A percentile compares a stretch with the other conserved stretches of the same genome.
Evolutionary conservation across 2,888 invertebrate species (phyloP).

Genomic region (Phaedon cochleariae): DNA sequence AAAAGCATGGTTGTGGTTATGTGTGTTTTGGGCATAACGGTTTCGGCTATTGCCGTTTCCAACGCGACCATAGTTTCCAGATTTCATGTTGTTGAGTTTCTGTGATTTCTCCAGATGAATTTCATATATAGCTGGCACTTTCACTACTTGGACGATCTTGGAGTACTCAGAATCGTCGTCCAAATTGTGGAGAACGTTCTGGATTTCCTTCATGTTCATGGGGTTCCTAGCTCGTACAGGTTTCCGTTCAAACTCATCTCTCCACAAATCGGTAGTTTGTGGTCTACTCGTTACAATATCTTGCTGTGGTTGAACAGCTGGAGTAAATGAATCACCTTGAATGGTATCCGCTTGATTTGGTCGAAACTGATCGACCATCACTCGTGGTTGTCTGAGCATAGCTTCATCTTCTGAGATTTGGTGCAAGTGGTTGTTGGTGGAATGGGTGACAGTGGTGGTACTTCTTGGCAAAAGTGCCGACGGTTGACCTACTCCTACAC

Average conservation of each 20-base stretch:
- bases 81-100: too few species aligned
- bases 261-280: not conserved
- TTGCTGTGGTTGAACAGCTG: not conserved
- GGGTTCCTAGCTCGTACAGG: not conserved
- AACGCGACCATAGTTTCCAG: too few species aligned
- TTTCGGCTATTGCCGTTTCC: too few species aligned
- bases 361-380: not conserved
- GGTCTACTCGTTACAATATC: not conserved
- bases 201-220: conserved; percentile 31
- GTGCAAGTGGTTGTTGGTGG: conserved; percentile 15
- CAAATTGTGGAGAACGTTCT: conserved; percentile 31
- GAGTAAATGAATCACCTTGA: too few species aligned
- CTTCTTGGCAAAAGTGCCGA: conserved; percentile 19
- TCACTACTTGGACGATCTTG: conserved; percentile 45
- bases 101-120: conserved; percentile 43
- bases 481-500: conserved; percentile 24
- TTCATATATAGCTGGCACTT: conserved; percentile 51
- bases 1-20: not conserved
- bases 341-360: too few species aligned
- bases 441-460: conserved; percentile 23
- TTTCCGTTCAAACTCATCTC: too few species aligned
- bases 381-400: not conserved
- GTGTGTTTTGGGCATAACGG: not conserved
- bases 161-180: conserved; percentile 27
- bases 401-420: conserved; percentile 17